Conservation (phyloP, 2,113 vertebrate species). For the Petaurus breviceps region DNA sequence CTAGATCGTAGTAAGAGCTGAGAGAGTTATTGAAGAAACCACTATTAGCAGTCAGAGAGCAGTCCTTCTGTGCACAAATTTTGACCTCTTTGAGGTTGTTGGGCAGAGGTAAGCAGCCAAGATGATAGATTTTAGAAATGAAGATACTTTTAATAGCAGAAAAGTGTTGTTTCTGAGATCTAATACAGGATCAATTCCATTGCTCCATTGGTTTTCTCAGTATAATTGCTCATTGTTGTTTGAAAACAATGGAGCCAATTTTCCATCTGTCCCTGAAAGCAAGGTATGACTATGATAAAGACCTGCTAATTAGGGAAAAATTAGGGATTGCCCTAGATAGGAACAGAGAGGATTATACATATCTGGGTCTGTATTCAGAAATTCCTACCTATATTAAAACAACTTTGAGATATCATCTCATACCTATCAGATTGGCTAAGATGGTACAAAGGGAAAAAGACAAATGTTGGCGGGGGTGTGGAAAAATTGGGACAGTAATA, state of each 20-base stretch:
- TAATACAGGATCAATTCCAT: too few species aligned
- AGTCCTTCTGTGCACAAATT: neutral
- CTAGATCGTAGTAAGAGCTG: neutral
- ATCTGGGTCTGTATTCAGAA: neutral
- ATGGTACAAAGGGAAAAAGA: neutral
- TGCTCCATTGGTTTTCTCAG: neutral
- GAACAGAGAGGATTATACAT: neutral
- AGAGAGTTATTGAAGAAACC: neutral
- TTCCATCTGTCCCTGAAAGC: slow-evolving; percentile 42
- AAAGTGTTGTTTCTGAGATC: too few species aligned
- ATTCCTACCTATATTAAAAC: neutral
- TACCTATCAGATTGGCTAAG: neutral
- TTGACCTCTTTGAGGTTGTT: neutral
- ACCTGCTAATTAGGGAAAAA: neutral
- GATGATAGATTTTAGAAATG: neutral
- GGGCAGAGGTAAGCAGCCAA: neutral
- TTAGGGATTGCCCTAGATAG: fast-evolving
- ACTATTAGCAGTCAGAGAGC: neutral
- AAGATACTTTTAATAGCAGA: too few species aligned
- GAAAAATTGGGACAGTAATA: too few species aligned
- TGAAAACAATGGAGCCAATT: slow-evolving; percentile 60
- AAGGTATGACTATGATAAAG: neutral
- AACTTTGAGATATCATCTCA: neutral
- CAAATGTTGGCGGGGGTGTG: neutral
- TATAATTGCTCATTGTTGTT: slow-evolving; percentile 69